A percentile compares a stretch with the other conserved stretches of the same genome.
phyloP scores from a whole-genome alignment of 1,140 invertebrate genomes.

The Brachionus rotundiformis region DNA sequence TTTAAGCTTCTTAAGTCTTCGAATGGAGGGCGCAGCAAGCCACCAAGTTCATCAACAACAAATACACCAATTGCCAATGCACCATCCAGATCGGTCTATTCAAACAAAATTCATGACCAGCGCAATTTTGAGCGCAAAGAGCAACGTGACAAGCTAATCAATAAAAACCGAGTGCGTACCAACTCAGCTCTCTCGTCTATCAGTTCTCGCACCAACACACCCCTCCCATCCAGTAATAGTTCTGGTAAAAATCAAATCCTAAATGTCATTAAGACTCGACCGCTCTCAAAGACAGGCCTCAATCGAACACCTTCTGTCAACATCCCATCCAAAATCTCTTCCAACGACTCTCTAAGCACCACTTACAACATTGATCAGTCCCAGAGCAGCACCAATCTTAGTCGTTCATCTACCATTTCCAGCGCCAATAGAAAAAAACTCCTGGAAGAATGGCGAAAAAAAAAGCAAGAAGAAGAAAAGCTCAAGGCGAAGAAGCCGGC shows the following conservation, averaged over 20 bases:
- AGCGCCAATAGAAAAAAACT: neutral
- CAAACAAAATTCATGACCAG: neutral
- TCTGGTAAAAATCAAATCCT: neutral
- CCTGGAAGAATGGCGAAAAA: neutral
- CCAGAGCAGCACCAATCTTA: neutral
- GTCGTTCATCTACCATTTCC: neutral
- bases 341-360: neutral
- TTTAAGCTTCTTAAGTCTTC: neutral
- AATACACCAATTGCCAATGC: neutral
- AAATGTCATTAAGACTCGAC: neutral
- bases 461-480: conserved; percentile 31
- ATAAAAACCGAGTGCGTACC: neutral
- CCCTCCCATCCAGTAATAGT: neutral
- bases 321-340: neutral
- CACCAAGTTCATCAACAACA: neutral
- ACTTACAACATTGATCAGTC: conserved; percentile 14
- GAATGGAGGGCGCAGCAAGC: neutral
- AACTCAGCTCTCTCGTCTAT: neutral
- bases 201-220: neutral
- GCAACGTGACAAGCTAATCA: neutral
- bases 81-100: neutral
- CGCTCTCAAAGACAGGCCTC: neutral
- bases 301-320: neutral
- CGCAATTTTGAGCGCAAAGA: neutral
- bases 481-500: neutral